A percentile compares a stretch with the other conserved stretches of the same genome.
Evolutionary conservation across 2,113 vertebrate species (phyloP).

Genomic region (Percina caprodes): DNA sequence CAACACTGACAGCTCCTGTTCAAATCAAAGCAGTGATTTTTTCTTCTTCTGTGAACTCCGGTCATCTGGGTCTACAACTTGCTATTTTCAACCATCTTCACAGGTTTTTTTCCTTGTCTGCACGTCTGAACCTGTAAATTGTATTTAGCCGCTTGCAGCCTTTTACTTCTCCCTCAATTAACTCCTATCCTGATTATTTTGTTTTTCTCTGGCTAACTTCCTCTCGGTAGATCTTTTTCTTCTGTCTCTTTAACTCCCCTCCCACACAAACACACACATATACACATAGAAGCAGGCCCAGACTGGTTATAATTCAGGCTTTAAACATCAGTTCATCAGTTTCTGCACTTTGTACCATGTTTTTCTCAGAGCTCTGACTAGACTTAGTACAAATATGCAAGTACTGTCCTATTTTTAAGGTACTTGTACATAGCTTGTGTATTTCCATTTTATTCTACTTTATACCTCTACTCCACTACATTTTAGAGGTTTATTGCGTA

Average conservation of each 20-base stretch:
- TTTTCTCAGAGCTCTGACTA: too few relatives aligned
- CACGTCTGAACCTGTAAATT: slow-evolving; percentile 54
- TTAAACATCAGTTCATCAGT: neutral
- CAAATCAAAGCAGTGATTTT: slow-evolving; percentile 19
- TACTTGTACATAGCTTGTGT: too few relatives aligned
- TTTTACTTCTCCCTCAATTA: slow-evolving; percentile 55
- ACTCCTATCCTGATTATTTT: slow-evolving; percentile 37
- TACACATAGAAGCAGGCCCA: neutral
- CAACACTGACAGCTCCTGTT: slow-evolving; percentile 21
- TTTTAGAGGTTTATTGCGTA: too few relatives aligned
- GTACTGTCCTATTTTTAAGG: too few relatives aligned
- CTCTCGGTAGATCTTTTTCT: neutral
- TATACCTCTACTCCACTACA: too few relatives aligned
- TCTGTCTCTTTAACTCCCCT: slow-evolving; percentile 8
- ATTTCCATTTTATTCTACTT: too few relatives aligned
- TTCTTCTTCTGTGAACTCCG: neutral
- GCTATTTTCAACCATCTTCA: slow-evolving; percentile 36
- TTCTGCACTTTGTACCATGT: too few relatives aligned
- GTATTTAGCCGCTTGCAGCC: slow-evolving; percentile 39
- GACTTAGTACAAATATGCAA: too few relatives aligned
- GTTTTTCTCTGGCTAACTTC: slow-evolving; percentile 2
- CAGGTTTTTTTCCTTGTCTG: neutral
- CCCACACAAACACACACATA: neutral
- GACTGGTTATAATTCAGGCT: neutral
- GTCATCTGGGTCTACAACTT: neutral